A percentile compares a stretch with the other conserved stretches of the same genome.
phyloP scores from a whole-genome alignment of 2,888 invertebrate species.

The Tryphoninae sp. region DNA sequence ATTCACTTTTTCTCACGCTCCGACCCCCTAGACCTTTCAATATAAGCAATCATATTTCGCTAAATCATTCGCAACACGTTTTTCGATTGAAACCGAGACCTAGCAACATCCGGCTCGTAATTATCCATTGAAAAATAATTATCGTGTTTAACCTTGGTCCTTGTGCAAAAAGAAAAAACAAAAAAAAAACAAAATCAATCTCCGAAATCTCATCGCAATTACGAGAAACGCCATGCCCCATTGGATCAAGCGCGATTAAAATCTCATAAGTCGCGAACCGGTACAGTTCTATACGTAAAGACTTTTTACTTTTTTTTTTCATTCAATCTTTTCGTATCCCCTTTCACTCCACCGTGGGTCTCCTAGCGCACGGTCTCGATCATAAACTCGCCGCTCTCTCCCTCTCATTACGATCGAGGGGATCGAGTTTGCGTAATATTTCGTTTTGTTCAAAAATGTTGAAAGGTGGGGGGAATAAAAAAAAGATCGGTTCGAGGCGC shows the following conservation, averaged over 20 bases:
- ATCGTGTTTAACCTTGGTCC: neutral
- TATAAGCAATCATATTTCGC: too few relatives aligned
- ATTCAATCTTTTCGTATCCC: slow-evolving; percentile 23
- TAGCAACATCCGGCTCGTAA: neutral
- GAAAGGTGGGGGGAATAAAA: neutral
- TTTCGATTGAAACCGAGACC: neutral
- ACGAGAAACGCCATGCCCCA: neutral
- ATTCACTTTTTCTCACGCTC: too few relatives aligned
- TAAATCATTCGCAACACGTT: too few relatives aligned
- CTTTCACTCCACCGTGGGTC: slow-evolving; percentile 15
- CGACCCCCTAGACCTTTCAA: too few relatives aligned
- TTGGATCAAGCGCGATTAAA: neutral
- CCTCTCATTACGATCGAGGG: neutral
- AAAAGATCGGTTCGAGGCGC: neutral
- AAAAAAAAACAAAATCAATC: neutral
- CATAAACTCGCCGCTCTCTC: neutral
- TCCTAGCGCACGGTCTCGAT: neutral
- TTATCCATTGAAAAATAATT: too few relatives aligned
- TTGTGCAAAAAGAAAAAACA: neutral
- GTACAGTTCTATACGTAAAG: neutral
- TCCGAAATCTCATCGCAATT: neutral
- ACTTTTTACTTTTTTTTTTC: neutral
- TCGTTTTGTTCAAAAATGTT: slow-evolving; percentile 7
- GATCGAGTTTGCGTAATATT: slow-evolving; percentile 19
- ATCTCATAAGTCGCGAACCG: neutral